phyloP scores from a whole-genome alignment of 2,113 vertebrate species.

The Varanus komodoensis region DNA sequence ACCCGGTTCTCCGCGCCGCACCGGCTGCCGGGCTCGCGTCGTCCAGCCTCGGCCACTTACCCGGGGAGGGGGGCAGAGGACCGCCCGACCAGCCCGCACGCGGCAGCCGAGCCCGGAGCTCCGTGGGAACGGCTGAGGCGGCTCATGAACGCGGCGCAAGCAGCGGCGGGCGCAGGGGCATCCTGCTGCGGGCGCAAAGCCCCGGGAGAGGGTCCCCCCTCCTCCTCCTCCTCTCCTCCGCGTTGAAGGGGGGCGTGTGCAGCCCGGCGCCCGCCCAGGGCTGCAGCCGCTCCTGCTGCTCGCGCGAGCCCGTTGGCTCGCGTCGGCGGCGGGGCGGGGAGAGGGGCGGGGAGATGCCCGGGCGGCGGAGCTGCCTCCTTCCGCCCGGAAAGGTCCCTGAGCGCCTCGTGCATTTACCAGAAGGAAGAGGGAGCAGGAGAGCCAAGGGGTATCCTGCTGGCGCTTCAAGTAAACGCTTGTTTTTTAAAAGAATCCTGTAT shows the following conservation, averaged over 20 bases:
- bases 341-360: not conserved
- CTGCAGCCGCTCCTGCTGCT: constrained; percentile 20
- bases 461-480: too few species aligned
- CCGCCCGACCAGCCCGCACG: not conserved
- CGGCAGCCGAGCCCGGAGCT: not conserved
- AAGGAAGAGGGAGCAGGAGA: not conserved
- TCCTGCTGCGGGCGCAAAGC: constrained; percentile 31
- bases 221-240: not conserved
- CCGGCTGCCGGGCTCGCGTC: not conserved
- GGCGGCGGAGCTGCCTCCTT: too few species aligned
- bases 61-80: not conserved
- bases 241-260: not conserved
- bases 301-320: not conserved
- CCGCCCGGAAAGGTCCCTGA: constrained; percentile 13
- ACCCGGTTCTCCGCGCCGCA: not conserved
- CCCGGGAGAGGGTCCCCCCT: not conserved
- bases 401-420: not conserved
- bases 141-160: not conserved
- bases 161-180: not conserved
- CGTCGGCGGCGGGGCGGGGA: not conserved
- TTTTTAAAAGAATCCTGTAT: too few species aligned
- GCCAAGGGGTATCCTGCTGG: not conserved
- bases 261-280: not conserved
- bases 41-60: not conserved
- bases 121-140: not conserved